These are phyloP conservation scores for Pipra filicauda DNA, from an alignment of 2,113 vertebrate species.

Conservation along the genomic window DNA sequence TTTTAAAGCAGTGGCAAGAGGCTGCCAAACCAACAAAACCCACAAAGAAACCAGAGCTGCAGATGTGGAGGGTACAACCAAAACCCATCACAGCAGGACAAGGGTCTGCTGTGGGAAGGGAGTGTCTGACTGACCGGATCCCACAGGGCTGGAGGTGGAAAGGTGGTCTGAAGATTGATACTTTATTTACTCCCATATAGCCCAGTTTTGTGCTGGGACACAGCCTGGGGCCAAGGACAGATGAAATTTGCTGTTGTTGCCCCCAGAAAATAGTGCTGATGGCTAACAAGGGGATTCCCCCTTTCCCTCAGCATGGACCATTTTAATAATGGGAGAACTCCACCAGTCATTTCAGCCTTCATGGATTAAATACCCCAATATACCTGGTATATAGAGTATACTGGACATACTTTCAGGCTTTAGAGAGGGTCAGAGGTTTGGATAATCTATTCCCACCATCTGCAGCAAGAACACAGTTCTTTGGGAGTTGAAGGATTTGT, in stretches of 20 bases:
- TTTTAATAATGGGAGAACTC: background rate
- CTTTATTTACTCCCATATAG: background rate
- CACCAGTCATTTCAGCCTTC: background rate
- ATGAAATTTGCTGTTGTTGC: background rate
- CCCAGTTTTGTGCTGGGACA: background rate
- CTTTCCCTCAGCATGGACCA: background rate
- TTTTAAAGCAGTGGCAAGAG: background rate
- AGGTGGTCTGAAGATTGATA: background rate
- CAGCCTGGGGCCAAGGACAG: background rate
- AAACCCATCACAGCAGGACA: background rate
- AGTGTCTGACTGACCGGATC: background rate
- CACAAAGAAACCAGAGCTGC: background rate
- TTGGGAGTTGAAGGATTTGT: background rate
- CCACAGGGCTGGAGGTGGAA: background rate
- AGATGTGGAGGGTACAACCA: background rate
- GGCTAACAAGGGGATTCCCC: background rate
- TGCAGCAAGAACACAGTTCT: background rate
- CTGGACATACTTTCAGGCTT: background rate
- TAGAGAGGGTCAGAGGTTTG: background rate
- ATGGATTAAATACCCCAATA: background rate
- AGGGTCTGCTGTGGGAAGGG: background rate
- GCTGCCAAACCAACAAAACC: background rate
- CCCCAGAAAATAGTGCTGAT: background rate
- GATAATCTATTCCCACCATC: background rate
- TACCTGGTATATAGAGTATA: background rate